Evolutionary conservation across 2,888 invertebrate genomes (phyloP).

Genomic region (Cephus sareptanus): DNA sequence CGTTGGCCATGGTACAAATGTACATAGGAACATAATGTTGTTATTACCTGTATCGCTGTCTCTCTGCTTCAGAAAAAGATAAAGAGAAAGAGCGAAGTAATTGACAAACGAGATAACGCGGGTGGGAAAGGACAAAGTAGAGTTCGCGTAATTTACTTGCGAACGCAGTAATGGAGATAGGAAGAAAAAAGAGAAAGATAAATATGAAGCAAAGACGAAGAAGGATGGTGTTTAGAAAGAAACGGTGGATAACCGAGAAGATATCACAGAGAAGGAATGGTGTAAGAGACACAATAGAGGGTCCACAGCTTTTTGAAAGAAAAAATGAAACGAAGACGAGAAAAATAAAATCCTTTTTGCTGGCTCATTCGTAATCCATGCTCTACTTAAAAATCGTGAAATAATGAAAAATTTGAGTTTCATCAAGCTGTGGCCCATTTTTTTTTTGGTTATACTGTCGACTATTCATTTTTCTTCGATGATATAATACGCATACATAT

Average conservation of each 20-base stretch:
- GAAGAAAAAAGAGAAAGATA: conserved; percentile 8
- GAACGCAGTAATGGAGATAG: conserved; percentile 6
- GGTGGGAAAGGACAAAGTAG: conserved; percentile 36
- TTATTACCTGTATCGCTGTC: conserved; percentile 52
- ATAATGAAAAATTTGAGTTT: neutral
- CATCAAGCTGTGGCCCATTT: neutral
- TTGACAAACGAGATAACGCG: conserved; percentile 44
- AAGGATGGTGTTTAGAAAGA: conserved; percentile 9
- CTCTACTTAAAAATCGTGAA: neutral
- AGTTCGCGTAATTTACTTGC: neutral
- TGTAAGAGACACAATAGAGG: conserved; percentile 5
- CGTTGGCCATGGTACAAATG: conserved; percentile 65
- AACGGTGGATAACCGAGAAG: neutral
- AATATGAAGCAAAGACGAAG: conserved; percentile 3
- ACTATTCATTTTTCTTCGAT: neutral
- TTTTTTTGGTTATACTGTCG: neutral
- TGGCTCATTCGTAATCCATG: conserved; percentile 4
- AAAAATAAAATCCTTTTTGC: conserved; percentile 6
- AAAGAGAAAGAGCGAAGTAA: conserved; percentile 26
- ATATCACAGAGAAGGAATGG: neutral
- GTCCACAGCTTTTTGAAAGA: conserved; percentile 16
- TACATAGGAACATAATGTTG: conserved; percentile 63
- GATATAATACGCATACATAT: neutral
- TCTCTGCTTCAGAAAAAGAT: conserved; percentile 27
- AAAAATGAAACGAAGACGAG: neutral